Percentiles rank a stretch among this genome's conserved stretches.
phyloP scores from a whole-genome alignment of 2,113 vertebrate genomes.

The Onychostoma macrolepis region DNA sequence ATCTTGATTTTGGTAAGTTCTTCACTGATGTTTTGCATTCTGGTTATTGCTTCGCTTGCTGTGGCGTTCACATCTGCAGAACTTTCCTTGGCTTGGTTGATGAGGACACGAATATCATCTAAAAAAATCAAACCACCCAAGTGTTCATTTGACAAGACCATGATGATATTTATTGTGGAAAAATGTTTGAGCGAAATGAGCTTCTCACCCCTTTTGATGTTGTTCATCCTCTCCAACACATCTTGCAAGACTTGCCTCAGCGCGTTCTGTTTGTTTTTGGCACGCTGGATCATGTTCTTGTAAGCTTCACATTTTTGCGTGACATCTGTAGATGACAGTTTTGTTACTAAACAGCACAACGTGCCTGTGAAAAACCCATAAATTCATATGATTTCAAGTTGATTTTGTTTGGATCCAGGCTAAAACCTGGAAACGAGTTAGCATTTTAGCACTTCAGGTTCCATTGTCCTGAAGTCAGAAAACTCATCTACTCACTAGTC shows the following conservation, averaged over 20 bases:
- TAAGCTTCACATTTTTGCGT: slow-evolving; percentile 66
- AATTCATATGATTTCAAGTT: neutral
- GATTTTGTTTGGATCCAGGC: neutral
- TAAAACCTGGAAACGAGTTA: no score
- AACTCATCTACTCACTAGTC: no score
- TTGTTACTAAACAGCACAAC: neutral
- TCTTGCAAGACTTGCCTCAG: slow-evolving; percentile 66
- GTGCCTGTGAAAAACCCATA: neutral
- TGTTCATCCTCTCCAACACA: slow-evolving; percentile 62
- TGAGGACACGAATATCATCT: slow-evolving; percentile 73
- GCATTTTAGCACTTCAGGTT: no score
- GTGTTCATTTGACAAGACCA: neutral
- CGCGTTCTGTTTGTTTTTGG: slow-evolving; percentile 68
- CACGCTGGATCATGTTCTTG: slow-evolving; percentile 63
- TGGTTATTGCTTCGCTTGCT: slow-evolving; percentile 67
- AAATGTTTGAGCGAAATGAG: neutral
- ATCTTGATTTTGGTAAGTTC: slow-evolving; percentile 74
- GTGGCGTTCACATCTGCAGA: slow-evolving; percentile 67
- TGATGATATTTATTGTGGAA: neutral
- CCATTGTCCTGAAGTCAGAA: no score
- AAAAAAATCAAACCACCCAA: slow-evolving; percentile 46
- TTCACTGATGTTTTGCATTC: slow-evolving; percentile 75
- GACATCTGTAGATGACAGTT: slow-evolving; percentile 67
- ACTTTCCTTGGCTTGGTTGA: slow-evolving; percentile 71
- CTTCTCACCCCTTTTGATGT: slow-evolving; percentile 78